Evolutionary conservation across 2,888 invertebrate genomes (phyloP), one percentile per base, ranked within the genome.

Genomic region (Pycnomerus fuliginosus): DNA sequence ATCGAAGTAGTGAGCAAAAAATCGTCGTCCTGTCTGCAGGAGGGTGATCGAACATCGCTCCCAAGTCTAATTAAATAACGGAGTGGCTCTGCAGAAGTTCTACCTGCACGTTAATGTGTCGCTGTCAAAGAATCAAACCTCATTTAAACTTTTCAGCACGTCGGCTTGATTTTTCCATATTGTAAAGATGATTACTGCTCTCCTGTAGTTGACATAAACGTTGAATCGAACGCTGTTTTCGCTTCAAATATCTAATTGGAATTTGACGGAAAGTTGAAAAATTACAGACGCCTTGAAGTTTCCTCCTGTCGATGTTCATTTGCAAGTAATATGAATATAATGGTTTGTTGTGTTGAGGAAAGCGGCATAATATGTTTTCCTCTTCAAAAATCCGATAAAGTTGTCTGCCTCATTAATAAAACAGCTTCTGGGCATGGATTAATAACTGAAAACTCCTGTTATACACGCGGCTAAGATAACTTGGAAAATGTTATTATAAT

Each of bases 71-170:
- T 64, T 64, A 64, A 59, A 63, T 57, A 60, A 59, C 61, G 44
- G 44, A 25, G 29, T 8, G 28, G 25, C 27, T 32, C 22, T 14
- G 25, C 24, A 33, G 43, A 39, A 48, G 35, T 24, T 16, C 23
- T 33, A 27, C 33, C 37, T 48, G 29, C 20, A 44, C 29, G 44
- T 17, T 45, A 52, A 59, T 52, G 53, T 60, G 60, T 61, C 57
- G 51, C 41, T 39, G 35, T 25, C 24, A 47, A 44, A 55, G 58
- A 60, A 59, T 59, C 50, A 49, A 60, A 62, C 56, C 63, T 65
- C 64, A 63, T 65, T 65, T 64, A 65, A 65, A 65, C 62, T 65
- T 65, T 60, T 57, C 53, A 35, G 55, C 55, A 56, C 55, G 57
- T 63, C 60, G 51, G 56, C 56, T 55, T 53, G 63, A 63, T 61